Evolutionary conservation across 92 coral and sea anemone species (phyloP).

Genomic region (Palythoa grandis): DNA sequence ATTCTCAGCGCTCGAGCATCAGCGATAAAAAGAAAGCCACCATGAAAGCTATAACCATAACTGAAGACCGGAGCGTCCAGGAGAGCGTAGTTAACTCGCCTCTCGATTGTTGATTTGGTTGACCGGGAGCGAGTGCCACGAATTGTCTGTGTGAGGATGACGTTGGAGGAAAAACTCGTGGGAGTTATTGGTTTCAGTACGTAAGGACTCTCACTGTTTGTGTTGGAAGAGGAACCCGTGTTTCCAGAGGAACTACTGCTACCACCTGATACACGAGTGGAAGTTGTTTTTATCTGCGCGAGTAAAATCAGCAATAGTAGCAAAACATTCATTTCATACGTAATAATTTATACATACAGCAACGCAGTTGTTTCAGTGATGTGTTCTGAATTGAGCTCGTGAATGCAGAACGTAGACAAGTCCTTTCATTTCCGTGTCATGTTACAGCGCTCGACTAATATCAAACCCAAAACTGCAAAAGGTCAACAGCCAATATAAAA

Average conservation of each 20-base stretch:
- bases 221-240: neutral
- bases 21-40: constrained; percentile 26
- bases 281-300: neutral
- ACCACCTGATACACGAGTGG: neutral
- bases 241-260: neutral
- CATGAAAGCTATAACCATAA: constrained; percentile 31
- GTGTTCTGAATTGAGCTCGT: too few species aligned
- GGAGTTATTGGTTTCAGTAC: neutral
- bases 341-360: neutral
- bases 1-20: constrained; percentile 29
- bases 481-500: too few species aligned
- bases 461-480: too few species aligned
- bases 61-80: constrained; percentile 11
- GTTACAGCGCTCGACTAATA: too few species aligned
- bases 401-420: too few species aligned
- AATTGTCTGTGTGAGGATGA: constrained; percentile 27
- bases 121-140: constrained; percentile 15
- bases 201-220: neutral
- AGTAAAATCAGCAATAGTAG: neutral
- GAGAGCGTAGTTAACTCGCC: neutral
- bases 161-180: constrained; percentile 24
- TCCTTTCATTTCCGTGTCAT: neutral
- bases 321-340: neutral
- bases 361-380: too few species aligned
- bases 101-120: neutral